phyloP scores from a whole-genome alignment of 2,113 vertebrate genomes.

The Cyrtonyx montezumae region DNA sequence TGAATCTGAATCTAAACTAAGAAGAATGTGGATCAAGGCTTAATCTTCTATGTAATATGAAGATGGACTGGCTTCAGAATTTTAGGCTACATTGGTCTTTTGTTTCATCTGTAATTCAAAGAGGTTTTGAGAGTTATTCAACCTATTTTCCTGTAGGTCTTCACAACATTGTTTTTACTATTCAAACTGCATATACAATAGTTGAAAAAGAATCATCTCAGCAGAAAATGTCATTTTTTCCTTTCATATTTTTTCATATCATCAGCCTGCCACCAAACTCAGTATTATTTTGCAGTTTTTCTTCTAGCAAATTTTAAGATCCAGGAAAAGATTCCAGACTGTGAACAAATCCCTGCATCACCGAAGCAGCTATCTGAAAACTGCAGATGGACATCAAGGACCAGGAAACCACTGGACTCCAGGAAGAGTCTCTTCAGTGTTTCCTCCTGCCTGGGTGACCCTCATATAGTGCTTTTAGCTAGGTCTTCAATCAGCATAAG shows the following conservation, averaged over 20 bases:
- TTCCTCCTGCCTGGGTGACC: background rate
- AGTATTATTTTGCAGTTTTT: background rate
- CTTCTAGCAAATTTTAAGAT: background rate
- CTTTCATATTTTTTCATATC: background rate
- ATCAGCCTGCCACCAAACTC: background rate
- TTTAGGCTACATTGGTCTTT: background rate
- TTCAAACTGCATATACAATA: background rate
- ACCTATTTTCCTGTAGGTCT: background rate
- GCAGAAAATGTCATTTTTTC: background rate
- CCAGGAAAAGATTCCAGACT: background rate
- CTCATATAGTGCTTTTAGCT: background rate
- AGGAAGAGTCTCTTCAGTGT: background rate
- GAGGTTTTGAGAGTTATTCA: background rate
- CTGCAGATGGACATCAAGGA: background rate
- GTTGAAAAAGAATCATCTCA: background rate
- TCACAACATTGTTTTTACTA: background rate
- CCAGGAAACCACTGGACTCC: background rate
- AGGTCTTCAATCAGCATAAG: fast-evolving
- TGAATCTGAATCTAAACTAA: background rate
- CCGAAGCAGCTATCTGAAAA: background rate
- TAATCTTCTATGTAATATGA: background rate
- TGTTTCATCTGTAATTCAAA: background rate
- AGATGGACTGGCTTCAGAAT: background rate
- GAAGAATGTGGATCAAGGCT: background rate
- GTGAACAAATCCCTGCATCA: background rate